Conservation (phyloP, 2,888 invertebrate species). For the Hydrotaea diabolus region DNA sequence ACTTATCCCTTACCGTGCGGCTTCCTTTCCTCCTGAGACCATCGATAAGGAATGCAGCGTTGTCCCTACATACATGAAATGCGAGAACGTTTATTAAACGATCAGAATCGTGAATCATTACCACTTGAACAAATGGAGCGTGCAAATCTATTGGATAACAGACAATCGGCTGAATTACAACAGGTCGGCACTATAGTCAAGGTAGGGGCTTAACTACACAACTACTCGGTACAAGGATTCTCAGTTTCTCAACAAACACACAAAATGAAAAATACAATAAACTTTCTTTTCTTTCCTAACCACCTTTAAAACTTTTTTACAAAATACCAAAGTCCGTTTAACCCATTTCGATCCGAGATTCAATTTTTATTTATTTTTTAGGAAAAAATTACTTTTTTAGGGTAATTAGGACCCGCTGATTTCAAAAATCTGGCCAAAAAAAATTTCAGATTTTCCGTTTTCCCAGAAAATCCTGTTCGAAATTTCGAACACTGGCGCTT, state of each 20-base stretch:
- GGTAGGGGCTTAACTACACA: slow-evolving; percentile 83
- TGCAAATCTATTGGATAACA: slow-evolving; percentile 81
- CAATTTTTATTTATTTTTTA: no score
- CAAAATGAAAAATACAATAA: not conserved
- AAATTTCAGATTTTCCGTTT: no score
- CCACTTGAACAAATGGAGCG: slow-evolving; percentile 84
- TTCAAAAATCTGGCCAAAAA: no score
- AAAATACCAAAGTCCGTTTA: no score
- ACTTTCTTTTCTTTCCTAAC: slow-evolving; percentile 4
- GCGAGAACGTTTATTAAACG: slow-evolving; percentile 93
- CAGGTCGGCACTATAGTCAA: slow-evolving; percentile 94
- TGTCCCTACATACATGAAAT: slow-evolving; percentile 96
- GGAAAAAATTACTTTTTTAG: no score
- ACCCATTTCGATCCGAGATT: no score
- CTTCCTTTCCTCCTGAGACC: slow-evolving; percentile 29
- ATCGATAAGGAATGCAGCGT: slow-evolving; percentile 81
- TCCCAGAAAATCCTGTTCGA: no score
- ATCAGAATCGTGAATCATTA: slow-evolving; percentile 84
- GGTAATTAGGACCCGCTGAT: no score
- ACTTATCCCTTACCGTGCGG: not conserved
- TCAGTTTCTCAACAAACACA: not conserved
- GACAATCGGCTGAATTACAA: slow-evolving; percentile 83
- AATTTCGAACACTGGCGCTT: no score
- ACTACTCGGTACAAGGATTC: slow-evolving; percentile 80
- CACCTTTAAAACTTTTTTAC: not conserved